Percentiles rank a stretch among this genome's conserved stretches.
Evolutionary conservation across 92 coral and sea anemone genomes (phyloP).

Genomic region (Bergia puertoricense): DNA sequence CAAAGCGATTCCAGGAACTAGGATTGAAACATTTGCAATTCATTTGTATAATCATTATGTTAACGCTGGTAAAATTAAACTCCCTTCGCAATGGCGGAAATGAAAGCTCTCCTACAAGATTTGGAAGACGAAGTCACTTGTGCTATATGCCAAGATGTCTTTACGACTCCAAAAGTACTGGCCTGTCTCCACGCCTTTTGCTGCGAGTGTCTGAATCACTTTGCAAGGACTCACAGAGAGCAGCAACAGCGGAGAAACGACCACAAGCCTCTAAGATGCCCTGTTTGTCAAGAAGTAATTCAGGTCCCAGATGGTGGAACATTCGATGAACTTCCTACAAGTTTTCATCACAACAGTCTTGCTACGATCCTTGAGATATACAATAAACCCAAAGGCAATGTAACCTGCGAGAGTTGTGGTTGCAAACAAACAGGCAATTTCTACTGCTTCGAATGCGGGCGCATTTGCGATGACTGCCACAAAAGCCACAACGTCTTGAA

Average conservation of each 20-base stretch:
- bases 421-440: not conserved
- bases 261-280: not conserved
- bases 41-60: too few species aligned
- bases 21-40: too few species aligned
- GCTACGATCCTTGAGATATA: not conserved
- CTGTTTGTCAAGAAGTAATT: conserved; percentile 9
- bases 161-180: not conserved
- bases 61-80: too few species aligned
- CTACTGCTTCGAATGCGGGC: not conserved
- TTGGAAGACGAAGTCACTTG: conserved; percentile 11
- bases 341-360: conserved; percentile 12
- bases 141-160: not conserved
- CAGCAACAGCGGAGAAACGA: not conserved
- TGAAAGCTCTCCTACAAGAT: not conserved
- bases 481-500: not conserved
- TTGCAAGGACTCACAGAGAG: not conserved
- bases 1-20: too few species aligned
- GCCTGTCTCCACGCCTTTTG: conserved; percentile 1
- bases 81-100: not conserved
- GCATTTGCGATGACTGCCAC: not conserved
- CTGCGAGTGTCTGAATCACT: not conserved
- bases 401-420: not conserved
- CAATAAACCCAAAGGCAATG: not conserved
- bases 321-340: not conserved
- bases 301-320: not conserved